These are phyloP conservation scores for Drosophila pruinosa DNA, from an alignment of 1,140 invertebrate genomes.

Conservation along the genomic window DNA sequence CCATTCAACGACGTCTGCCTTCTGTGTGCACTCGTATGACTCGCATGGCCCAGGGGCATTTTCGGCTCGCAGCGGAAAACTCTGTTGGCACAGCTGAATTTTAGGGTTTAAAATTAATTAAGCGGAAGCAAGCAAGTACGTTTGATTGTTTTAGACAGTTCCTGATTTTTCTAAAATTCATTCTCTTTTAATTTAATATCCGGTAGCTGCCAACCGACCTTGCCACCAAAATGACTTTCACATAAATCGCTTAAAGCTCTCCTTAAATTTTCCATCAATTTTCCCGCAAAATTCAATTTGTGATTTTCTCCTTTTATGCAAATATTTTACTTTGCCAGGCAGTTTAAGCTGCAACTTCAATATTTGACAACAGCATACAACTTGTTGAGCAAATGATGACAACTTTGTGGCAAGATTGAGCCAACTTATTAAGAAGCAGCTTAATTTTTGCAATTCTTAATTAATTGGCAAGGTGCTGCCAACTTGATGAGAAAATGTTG, in stretches of 20 bases:
- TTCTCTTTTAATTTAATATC: constrained; percentile 52
- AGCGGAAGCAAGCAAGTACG: constrained; percentile 73
- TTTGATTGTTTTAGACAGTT: constrained; percentile 79
- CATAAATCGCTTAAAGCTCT: constrained; percentile 18
- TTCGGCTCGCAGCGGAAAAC: constrained; percentile 47
- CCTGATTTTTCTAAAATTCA: constrained; percentile 51
- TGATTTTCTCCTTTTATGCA: background rate
- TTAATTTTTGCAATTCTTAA: too few species aligned
- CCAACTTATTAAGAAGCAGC: background rate
- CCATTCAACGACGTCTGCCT: background rate
- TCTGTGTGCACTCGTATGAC: constrained; percentile 6
- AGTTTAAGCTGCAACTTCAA: background rate
- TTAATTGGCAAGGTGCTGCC: background rate
- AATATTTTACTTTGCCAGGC: background rate
- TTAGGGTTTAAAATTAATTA: constrained; percentile 77
- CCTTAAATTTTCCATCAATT: background rate
- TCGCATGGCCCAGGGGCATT: constrained; percentile 43
- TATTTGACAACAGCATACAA: background rate
- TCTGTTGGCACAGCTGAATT: constrained; percentile 66
- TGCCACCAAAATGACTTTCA: constrained; percentile 5
- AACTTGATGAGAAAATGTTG: background rate
- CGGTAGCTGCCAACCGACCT: constrained; percentile 3
- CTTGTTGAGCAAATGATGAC: background rate
- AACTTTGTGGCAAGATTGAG: background rate
- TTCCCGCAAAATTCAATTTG: background rate